Conservation (phyloP, 2,113 vertebrate species). For the Cathartes aura region DNA sequence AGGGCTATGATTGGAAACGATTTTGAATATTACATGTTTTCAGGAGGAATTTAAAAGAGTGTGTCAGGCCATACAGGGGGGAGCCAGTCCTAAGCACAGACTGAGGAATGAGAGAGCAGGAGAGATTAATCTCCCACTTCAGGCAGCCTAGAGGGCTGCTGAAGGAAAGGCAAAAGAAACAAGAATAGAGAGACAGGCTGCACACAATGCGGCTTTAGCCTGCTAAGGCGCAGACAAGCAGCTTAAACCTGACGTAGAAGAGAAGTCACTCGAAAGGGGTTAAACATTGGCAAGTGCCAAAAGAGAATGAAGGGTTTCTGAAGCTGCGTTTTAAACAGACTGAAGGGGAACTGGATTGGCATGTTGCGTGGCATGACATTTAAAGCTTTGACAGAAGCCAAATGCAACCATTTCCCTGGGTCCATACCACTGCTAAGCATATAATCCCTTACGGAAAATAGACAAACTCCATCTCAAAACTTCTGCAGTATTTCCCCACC, state of each 20-base stretch:
- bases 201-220: not conserved
- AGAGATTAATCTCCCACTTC: not conserved
- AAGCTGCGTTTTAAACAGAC: not conserved
- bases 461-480: not conserved
- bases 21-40: not conserved
- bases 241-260: not conserved
- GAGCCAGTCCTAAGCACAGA: not conserved
- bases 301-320: not conserved
- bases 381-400: not conserved
- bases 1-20: not conserved
- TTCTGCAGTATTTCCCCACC: not conserved
- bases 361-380: not conserved
- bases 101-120: not conserved
- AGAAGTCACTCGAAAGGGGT: not conserved
- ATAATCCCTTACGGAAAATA: not conserved
- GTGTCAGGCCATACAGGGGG: not conserved
- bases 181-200: not conserved
- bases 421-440: not conserved
- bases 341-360: not conserved
- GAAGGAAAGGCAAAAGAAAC: not conserved
- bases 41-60: not conserved
- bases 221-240: not conserved
- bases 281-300: not conserved
- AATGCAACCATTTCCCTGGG: not conserved
- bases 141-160: not conserved